Conservation (phyloP, 1,140 invertebrate species). For the Ridgeia piscesae region DNA sequence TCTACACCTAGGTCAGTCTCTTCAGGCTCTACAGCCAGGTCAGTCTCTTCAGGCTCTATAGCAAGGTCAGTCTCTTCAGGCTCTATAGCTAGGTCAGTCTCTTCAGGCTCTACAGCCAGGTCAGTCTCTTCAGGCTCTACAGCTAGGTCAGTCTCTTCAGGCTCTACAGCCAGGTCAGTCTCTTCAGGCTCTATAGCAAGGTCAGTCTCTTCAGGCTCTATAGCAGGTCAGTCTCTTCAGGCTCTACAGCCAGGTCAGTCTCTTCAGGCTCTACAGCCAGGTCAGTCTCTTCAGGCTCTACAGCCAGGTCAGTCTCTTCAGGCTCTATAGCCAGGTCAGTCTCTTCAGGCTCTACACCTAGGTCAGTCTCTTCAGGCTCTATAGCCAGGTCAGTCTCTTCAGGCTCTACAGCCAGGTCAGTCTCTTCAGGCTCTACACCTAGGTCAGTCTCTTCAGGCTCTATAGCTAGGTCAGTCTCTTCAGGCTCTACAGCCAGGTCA, state of each 20-base stretch:
- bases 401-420: conserved; percentile 41
- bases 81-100: conserved; percentile 41
- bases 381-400: conserved; percentile 41
- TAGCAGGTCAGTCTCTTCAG: conserved; percentile 37
- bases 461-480: conserved; percentile 43
- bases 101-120: conserved; percentile 41
- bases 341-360: too few relatives aligned
- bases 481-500: conserved; percentile 41
- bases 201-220: too few relatives aligned
- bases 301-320: conserved; percentile 42
- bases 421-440: too few relatives aligned
- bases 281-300: conserved; percentile 40
- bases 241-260: conserved; percentile 41
- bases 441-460: conserved; percentile 36
- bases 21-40: conserved; percentile 42
- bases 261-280: conserved; percentile 39
- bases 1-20: too few relatives aligned
- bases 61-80: conserved; percentile 37
- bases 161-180: conserved; percentile 41
- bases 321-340: conserved; percentile 41
- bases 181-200: conserved; percentile 39
- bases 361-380: conserved; percentile 38
- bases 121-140: too few relatives aligned
- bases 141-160: conserved; percentile 37
- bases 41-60: too few relatives aligned